Evolutionary conservation across 2,113 vertebrate species (phyloP).

Genomic region (Ahaetulla prasina): DNA sequence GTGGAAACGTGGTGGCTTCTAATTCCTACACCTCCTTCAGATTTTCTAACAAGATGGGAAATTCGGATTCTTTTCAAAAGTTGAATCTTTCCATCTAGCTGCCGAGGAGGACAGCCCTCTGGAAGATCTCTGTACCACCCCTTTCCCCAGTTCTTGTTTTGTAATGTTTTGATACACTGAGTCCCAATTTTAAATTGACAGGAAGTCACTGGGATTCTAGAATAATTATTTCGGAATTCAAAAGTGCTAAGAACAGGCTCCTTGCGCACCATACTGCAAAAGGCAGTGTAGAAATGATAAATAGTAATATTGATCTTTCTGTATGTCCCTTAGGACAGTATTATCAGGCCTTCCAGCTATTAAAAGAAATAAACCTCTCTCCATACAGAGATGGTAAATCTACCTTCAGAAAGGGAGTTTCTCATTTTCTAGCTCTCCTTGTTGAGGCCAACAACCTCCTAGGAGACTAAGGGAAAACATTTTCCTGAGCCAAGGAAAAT

Average conservation of each 20-base stretch:
- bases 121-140: too few species aligned
- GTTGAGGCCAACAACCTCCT: background rate
- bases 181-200: background rate
- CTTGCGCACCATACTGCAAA: background rate
- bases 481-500: background rate
- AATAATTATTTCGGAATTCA: conserved; percentile 2
- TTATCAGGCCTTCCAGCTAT: conserved; percentile 8
- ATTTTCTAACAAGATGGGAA: background rate
- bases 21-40: background rate
- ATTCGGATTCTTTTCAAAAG: background rate
- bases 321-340: background rate
- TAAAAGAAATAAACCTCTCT: background rate
- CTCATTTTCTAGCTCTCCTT: background rate
- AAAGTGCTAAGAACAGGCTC: background rate
- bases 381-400: background rate
- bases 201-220: background rate
- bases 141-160: background rate
- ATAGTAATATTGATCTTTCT: conserved; percentile 1
- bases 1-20: background rate
- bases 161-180: background rate
- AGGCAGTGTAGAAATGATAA: background rate
- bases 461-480: background rate
- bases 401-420: background rate
- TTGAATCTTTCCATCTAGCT: background rate
- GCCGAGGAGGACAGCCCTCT: background rate